Conservation (phyloP, 2,113 vertebrate species). For the Amphiprion ocellaris region DNA sequence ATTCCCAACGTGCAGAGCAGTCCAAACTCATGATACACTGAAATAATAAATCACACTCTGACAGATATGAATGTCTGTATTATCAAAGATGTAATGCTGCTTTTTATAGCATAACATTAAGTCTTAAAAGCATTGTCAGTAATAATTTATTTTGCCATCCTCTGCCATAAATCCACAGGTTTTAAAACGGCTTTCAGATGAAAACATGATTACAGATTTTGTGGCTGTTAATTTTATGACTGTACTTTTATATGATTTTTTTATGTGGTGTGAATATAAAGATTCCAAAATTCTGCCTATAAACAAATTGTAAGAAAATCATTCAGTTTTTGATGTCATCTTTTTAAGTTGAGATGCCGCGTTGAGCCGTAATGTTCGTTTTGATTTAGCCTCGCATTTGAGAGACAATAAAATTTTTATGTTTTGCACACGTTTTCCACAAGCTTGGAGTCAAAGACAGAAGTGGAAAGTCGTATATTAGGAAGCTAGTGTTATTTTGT, state of each 20-base stretch:
- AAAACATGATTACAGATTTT: slow-evolving; percentile 79
- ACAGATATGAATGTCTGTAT: slow-evolving; percentile 70
- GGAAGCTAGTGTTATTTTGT: slow-evolving; percentile 1
- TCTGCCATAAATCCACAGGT: slow-evolving; percentile 64
- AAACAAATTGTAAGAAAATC: slow-evolving; percentile 68
- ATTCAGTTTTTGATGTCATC: slow-evolving; percentile 37
- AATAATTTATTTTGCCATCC: slow-evolving; percentile 62
- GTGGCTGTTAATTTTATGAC: slow-evolving; percentile 85
- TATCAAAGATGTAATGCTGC: slow-evolving; percentile 69
- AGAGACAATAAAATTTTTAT: slow-evolving; percentile 41
- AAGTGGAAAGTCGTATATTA: slow-evolving; percentile 1
- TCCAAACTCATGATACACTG: slow-evolving; percentile 24
- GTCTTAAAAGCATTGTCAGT: slow-evolving; percentile 65
- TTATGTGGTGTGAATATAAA: slow-evolving; percentile 81
- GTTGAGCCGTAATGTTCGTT: slow-evolving; percentile 8
- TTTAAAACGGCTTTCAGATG: slow-evolving; percentile 66
- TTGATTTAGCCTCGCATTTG: slow-evolving; percentile 27
- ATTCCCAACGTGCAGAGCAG: slow-evolving; percentile 22
- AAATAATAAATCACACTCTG: slow-evolving; percentile 66
- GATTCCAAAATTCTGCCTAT: slow-evolving; percentile 70
- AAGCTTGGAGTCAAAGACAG: slow-evolving; percentile 9
- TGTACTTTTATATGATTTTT: slow-evolving; percentile 81
- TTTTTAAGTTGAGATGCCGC: slow-evolving; percentile 31
- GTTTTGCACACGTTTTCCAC: slow-evolving; percentile 23
- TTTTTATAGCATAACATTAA: slow-evolving; percentile 73